A percentile compares a stretch with the other conserved stretches of the same genome.
Conservation (phyloP, 2,113 vertebrate genomes). For the Laticauda colubrina region DNA sequence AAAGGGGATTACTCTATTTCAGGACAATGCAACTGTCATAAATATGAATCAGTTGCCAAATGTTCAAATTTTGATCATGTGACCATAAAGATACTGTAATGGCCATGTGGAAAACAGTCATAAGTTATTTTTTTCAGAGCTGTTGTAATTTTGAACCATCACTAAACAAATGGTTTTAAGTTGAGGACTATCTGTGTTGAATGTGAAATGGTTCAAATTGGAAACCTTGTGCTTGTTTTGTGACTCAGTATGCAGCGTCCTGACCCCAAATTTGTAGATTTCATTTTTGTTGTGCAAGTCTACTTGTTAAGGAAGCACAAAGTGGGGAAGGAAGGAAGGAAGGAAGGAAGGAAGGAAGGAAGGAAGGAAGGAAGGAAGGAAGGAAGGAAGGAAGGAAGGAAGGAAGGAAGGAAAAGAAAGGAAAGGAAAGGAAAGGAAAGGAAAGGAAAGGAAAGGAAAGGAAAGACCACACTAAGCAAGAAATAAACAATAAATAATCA, state of each 20-base stretch:
- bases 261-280: not conserved
- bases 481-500: not conserved
- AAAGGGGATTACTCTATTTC: not conserved
- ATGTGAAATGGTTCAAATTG: not conserved
- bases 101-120: not conserved
- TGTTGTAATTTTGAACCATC: not conserved
- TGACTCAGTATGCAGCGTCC: not conserved
- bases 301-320: not conserved
- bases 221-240: not conserved
- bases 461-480: not conserved
- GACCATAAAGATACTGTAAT: not conserved
- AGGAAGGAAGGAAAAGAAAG: no score
- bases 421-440: no score
- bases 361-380: not conserved
- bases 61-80: not conserved
- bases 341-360: no score
- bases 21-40: not conserved
- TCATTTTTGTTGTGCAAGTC: not conserved
- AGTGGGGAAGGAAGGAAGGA: not conserved
- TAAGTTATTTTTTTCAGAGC: not conserved
- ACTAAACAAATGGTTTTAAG: not conserved
- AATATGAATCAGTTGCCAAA: not conserved
- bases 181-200: not conserved
- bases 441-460: not conserved
- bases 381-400: not conserved